These are phyloP conservation scores for Ophioninae sp. DNA, from an alignment of 2,888 invertebrate species.

Conservation along the genomic window DNA sequence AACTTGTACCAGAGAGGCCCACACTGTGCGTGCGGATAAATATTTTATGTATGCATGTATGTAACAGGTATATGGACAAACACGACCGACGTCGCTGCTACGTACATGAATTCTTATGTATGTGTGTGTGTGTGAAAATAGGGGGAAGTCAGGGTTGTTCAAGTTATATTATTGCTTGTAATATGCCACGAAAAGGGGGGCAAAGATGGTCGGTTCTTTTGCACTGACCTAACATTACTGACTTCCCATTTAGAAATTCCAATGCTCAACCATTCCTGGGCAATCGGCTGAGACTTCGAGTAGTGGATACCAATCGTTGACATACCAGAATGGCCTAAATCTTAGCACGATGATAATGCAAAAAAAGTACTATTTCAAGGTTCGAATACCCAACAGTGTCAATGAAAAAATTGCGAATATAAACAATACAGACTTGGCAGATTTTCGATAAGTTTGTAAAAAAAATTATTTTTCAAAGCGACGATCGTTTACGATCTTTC, in stretches of 20 bases:
- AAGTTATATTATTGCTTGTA: slow-evolving; percentile 44
- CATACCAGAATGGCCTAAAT: no score
- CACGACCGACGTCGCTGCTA: slow-evolving; percentile 45
- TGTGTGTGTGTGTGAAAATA: not conserved
- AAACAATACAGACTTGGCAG: no score
- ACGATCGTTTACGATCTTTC: no score
- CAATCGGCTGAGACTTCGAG: no score
- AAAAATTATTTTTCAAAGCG: no score
- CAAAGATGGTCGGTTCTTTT: not conserved
- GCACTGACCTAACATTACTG: not conserved
- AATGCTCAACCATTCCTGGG: no score
- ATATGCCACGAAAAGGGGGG: slow-evolving; percentile 41
- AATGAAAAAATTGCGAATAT: no score
- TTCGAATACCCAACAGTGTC: no score
- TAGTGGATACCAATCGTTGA: no score
- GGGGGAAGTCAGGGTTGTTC: slow-evolving; percentile 17
- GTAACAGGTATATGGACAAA: slow-evolving; percentile 44
- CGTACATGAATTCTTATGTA: not conserved
- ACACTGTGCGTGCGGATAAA: slow-evolving; percentile 60
- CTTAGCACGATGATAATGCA: no score
- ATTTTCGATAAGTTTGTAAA: no score
- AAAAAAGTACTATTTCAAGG: no score
- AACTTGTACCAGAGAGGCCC: slow-evolving; percentile 43
- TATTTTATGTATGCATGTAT: slow-evolving; percentile 43
- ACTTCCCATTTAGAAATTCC: not conserved